These are phyloP conservation scores for Tetrao urogallus DNA, from an alignment of 2,113 vertebrate species.

Conservation along the genomic window DNA sequence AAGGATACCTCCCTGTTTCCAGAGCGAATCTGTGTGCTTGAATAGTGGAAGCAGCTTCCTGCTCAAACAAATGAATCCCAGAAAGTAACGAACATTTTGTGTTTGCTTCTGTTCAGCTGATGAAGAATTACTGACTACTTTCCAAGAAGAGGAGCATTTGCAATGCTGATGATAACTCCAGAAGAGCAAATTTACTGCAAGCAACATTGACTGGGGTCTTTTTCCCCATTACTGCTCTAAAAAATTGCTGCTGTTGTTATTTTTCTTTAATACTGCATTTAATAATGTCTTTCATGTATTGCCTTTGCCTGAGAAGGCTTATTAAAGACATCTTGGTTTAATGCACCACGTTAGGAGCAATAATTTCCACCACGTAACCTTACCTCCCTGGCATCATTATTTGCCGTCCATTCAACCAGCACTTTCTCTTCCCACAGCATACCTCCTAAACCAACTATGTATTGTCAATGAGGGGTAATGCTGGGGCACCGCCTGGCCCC, in stretches of 20 bases:
- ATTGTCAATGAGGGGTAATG: neutral
- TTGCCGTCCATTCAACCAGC: neutral
- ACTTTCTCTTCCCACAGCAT: neutral
- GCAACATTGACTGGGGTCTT: neutral
- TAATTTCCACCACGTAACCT: neutral
- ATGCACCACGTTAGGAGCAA: neutral
- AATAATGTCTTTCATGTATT: neutral
- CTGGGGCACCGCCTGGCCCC: neutral
- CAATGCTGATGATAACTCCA: neutral
- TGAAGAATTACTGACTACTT: neutral
- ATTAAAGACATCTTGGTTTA: neutral
- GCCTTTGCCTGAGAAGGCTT: neutral
- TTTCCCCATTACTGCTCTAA: neutral
- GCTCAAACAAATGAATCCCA: neutral
- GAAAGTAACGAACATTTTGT: neutral
- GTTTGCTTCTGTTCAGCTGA: neutral
- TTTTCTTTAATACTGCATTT: neutral
- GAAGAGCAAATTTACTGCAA: neutral
- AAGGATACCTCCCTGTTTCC: slow-evolving; percentile 11
- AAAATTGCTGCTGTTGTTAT: too few species aligned
- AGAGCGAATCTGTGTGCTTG: slow-evolving; percentile 23
- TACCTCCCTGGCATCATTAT: slow-evolving; percentile 12
- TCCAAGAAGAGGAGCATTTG: neutral
- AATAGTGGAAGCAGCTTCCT: neutral
- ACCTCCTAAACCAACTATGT: neutral